These are phyloP conservation scores for Malurus cyaneus DNA, from an alignment of 2,113 vertebrate species.

Conservation along the genomic window DNA sequence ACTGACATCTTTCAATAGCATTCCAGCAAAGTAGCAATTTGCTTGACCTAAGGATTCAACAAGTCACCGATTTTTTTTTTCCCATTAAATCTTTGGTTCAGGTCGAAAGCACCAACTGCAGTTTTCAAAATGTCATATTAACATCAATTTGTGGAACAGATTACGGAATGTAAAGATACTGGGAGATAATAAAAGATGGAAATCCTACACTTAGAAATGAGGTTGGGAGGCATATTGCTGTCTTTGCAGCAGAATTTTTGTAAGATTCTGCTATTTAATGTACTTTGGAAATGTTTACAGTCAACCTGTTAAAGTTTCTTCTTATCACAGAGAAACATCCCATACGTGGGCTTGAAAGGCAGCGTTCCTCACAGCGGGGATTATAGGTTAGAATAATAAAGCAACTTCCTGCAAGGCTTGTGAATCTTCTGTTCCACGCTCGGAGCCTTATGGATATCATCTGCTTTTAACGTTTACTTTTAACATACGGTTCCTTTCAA, in stretches of 20 bases:
- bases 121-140: conserved; percentile 9
- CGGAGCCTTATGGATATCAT: neutral
- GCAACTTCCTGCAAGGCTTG: conserved; percentile 33
- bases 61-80: conserved; percentile 1
- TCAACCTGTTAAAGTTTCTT: neutral
- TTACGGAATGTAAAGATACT: neutral
- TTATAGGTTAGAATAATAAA: conserved; percentile 43
- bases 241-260: neutral
- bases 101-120: neutral
- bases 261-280: neutral
- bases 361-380: neutral
- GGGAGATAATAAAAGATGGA: neutral
- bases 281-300: conserved; percentile 6
- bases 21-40: conserved; percentile 29
- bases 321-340: conserved; percentile 54
- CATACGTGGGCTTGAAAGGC: conserved; percentile 18
- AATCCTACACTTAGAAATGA: neutral
- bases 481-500: neutral
- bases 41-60: conserved; percentile 37
- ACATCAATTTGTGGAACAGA: neutral
- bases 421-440: neutral
- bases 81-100: neutral
- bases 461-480: conserved; percentile 32
- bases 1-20: neutral
- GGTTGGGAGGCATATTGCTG: neutral